Percentiles rank a stretch among this genome's conserved stretches.
These are phyloP conservation scores for Hedya salicella DNA, from an alignment of 2,888 invertebrate species.

Conservation along the genomic window DNA sequence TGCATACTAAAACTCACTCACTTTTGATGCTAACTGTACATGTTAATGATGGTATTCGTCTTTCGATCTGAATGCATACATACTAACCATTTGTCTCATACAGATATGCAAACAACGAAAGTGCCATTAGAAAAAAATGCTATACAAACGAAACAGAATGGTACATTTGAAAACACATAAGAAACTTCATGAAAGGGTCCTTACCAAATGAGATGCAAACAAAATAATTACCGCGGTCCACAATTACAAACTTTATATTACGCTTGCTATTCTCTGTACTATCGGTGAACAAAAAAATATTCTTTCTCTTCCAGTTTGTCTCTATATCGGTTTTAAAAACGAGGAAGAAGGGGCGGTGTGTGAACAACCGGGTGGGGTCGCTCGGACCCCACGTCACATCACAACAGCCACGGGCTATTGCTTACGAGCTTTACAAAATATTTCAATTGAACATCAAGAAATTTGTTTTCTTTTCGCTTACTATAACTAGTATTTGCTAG, in stretches of 20 bases:
- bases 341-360: slow-evolving; percentile 64
- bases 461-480: slow-evolving; percentile 46
- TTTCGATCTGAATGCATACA: too few relatives aligned
- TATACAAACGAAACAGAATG: too few relatives aligned
- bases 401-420: slow-evolving; percentile 68
- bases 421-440: slow-evolving; percentile 59
- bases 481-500: slow-evolving; percentile 7
- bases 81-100: too few relatives aligned
- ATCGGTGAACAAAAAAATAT: slow-evolving; percentile 4
- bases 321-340: slow-evolving; percentile 46
- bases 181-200: too few relatives aligned
- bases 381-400: slow-evolving; percentile 54
- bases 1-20: too few relatives aligned
- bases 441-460: slow-evolving; percentile 55
- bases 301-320: slow-evolving; percentile 43
- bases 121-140: too few relatives aligned
- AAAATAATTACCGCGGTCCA: not conserved
- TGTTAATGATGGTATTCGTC: too few relatives aligned
- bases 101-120: too few relatives aligned
- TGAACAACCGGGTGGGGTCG: slow-evolving; percentile 68
- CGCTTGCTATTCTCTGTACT: not conserved
- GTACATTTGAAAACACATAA: too few relatives aligned
- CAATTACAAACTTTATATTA: not conserved
- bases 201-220: too few relatives aligned
- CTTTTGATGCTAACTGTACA: too few relatives aligned